Evolutionary conservation across 2,113 vertebrate genomes (phyloP).

Genomic region (Sander vitreus): DNA sequence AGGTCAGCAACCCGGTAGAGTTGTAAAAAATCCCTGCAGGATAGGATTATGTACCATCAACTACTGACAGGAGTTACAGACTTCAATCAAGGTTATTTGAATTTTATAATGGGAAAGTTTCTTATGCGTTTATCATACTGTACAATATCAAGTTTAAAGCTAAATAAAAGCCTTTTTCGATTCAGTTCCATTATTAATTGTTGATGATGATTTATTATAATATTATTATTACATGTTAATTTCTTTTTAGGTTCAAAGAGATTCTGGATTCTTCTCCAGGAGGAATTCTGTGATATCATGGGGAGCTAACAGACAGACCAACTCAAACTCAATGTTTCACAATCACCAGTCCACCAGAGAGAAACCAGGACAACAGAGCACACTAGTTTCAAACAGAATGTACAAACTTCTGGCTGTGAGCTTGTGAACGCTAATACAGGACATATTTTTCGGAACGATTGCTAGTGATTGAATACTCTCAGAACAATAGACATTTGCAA

Average conservation of each 20-base stretch:
- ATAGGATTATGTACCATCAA: not conserved
- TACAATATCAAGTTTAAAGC: not conserved
- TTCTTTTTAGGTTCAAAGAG: not conserved
- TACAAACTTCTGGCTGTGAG: too few species aligned
- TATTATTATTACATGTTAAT: too few species aligned
- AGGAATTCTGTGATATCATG: not conserved
- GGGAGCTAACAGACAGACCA: not conserved
- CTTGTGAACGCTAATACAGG: too few species aligned
- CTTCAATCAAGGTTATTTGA: not conserved
- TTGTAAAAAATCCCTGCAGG: constrained; percentile 92
- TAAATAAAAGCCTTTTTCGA: not conserved
- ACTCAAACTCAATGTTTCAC: not conserved
- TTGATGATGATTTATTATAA: too few species aligned
- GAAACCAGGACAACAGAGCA: not conserved
- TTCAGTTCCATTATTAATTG: not conserved
- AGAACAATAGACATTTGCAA: not conserved
- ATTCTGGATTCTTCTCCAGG: not conserved
- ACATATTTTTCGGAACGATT: not conserved
- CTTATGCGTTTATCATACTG: not conserved
- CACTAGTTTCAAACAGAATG: not conserved
- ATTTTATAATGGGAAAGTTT: not conserved
- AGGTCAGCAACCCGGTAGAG: constrained; percentile 77
- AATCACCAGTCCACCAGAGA: not conserved
- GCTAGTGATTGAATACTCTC: not conserved
- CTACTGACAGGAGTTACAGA: not conserved